Percentiles rank a stretch among this genome's conserved stretches.
Conservation (phyloP, 2,888 invertebrate species). For the Galeruca laticollis region DNA sequence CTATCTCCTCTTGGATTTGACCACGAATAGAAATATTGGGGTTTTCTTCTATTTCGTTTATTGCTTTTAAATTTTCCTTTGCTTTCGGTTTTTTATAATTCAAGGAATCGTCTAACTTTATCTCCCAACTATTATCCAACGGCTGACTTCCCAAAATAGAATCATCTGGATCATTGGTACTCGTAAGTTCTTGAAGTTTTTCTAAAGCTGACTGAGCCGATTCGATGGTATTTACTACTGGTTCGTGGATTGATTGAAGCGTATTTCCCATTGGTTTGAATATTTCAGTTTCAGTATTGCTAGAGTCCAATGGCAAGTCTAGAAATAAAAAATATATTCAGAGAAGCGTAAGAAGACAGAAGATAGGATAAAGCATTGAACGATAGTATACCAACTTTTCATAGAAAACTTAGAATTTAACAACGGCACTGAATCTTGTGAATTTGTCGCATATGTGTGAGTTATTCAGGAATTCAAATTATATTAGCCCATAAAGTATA, state of each 20-base stretch:
- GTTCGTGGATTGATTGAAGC: neutral
- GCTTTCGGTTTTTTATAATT: neutral
- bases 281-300: neutral
- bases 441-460: too few relatives aligned
- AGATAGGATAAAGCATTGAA: neutral
- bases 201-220: neutral
- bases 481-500: too few relatives aligned
- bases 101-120: constrained; percentile 12
- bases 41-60: neutral
- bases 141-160: constrained; percentile 39
- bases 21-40: constrained; percentile 9
- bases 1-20: constrained; percentile 11
- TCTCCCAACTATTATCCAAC: constrained; percentile 36
- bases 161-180: neutral
- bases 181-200: neutral
- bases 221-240: neutral
- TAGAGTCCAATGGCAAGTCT: neutral
- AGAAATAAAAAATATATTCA: neutral
- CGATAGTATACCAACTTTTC: neutral
- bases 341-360: neutral
- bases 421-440: too few relatives aligned
- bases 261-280: neutral
- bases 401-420: too few relatives aligned
- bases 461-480: too few relatives aligned
- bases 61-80: neutral